A percentile compares a stretch with the other conserved stretches of the same genome.
Conservation (phyloP, 2,113 vertebrate genomes). For the Clarias macrocephalus region DNA sequence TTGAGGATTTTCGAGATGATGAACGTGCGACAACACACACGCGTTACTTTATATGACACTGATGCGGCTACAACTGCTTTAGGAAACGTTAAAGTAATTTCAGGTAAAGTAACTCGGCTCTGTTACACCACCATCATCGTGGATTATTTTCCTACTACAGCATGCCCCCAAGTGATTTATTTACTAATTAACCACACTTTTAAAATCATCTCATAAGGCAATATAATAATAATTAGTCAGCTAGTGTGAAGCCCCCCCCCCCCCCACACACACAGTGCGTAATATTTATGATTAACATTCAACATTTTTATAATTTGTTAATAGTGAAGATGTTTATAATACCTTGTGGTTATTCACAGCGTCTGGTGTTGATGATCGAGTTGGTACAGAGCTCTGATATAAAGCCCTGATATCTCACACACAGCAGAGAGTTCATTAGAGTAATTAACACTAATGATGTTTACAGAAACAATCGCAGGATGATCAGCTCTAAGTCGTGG, state of each 20-base stretch:
- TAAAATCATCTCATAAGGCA: background rate
- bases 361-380: background rate
- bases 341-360: background rate
- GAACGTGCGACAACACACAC: background rate
- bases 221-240: background rate
- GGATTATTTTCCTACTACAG: background rate
- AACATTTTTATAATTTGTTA: background rate
- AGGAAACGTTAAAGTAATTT: background rate
- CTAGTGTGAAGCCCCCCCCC: no score
- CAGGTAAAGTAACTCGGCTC: background rate
- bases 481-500: no score
- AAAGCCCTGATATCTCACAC: background rate
- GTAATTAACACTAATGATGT: background rate
- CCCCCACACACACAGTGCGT: no score
- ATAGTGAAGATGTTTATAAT: background rate
- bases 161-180: background rate
- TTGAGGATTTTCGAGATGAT: constrained; percentile 16
- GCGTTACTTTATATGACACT: background rate
- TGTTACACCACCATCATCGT: background rate
- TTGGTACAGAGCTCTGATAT: background rate
- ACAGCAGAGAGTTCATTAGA: background rate
- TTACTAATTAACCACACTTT: background rate
- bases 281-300: background rate
- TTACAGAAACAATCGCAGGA: background rate
- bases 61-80: background rate